Evolutionary conservation across 1,140 invertebrate species (phyloP).

Genomic region (Drosophila neocordata): DNA sequence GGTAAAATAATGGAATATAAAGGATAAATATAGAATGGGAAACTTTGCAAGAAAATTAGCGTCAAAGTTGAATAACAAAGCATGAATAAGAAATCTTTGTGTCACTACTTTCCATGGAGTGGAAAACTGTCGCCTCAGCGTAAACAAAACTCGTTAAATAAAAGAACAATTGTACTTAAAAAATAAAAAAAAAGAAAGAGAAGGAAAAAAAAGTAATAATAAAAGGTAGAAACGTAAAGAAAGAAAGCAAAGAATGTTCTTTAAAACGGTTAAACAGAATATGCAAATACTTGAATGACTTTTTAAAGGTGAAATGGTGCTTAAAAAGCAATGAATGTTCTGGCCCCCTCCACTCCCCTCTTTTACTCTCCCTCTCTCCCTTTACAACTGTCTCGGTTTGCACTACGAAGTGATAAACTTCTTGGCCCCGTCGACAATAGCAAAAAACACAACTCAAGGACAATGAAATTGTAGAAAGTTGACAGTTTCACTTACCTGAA

Average conservation of each 20-base stretch:
- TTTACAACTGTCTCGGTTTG: no score
- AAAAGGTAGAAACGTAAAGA: slow-evolving; percentile 21
- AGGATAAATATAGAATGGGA: background rate
- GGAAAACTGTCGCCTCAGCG: slow-evolving; percentile 47
- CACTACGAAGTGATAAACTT: background rate
- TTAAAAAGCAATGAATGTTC: slow-evolving; percentile 80
- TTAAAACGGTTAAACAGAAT: slow-evolving; percentile 81
- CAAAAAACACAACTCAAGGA: slow-evolving; percentile 38
- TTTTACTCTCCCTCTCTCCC: background rate
- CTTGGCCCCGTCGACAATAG: no score
- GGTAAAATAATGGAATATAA: slow-evolving; percentile 8
- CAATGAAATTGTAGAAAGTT: slow-evolving; percentile 52
- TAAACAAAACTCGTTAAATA: slow-evolving; percentile 82
- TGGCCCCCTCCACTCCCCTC: background rate
- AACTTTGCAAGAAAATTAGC: slow-evolving; percentile 74
- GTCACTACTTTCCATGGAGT: slow-evolving; percentile 50
- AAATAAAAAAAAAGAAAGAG: slow-evolving; percentile 27
- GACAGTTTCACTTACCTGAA: slow-evolving; percentile 86
- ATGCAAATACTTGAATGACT: slow-evolving; percentile 82
- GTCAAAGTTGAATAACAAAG: slow-evolving; percentile 77
- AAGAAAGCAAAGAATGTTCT: slow-evolving; percentile 25
- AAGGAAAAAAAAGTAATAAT: slow-evolving; percentile 20
- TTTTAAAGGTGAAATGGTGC: slow-evolving; percentile 82
- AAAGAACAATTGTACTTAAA: slow-evolving; percentile 80
- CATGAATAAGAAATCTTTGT: slow-evolving; percentile 73